Conservation (phyloP, 2,113 vertebrate species). For the Sardina pilchardus region DNA sequence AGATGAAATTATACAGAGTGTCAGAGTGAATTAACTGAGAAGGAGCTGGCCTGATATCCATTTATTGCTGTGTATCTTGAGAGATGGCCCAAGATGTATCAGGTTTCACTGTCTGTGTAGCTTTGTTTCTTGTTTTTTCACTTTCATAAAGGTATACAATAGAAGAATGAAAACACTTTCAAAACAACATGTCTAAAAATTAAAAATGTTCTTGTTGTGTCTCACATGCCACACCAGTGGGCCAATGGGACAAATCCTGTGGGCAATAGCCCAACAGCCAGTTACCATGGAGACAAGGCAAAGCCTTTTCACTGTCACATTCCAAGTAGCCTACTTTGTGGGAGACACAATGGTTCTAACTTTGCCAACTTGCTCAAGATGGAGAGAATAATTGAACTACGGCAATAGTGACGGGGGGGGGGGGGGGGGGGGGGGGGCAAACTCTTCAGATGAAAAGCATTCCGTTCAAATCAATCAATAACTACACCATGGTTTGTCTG, state of each 20-base stretch:
- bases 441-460: not conserved
- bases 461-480: not conserved
- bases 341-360: constrained; percentile 41
- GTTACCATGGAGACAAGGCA: constrained; percentile 50
- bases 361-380: constrained; percentile 25
- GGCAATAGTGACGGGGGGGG: not conserved
- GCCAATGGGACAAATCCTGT: constrained; percentile 4
- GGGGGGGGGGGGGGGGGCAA: not conserved
- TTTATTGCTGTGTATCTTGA: not conserved
- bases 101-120: not conserved
- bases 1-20: not conserved
- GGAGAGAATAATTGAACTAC: not conserved
- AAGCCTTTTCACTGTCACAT: constrained; percentile 35
- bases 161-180: not conserved
- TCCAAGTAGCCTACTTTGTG: constrained; percentile 38
- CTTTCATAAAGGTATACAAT: not conserved
- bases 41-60: not conserved
- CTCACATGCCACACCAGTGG: not conserved
- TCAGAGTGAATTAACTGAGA: constrained; percentile 1
- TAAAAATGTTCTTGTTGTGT: not conserved
- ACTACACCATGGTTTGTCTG: not conserved
- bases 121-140: not conserved
- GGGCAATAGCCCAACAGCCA: not conserved
- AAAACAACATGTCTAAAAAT: not conserved
- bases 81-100: not conserved